These are phyloP conservation scores for Drosophila simulans DNA, from an alignment of 1,140 invertebrate species.

Conservation along the genomic window DNA sequence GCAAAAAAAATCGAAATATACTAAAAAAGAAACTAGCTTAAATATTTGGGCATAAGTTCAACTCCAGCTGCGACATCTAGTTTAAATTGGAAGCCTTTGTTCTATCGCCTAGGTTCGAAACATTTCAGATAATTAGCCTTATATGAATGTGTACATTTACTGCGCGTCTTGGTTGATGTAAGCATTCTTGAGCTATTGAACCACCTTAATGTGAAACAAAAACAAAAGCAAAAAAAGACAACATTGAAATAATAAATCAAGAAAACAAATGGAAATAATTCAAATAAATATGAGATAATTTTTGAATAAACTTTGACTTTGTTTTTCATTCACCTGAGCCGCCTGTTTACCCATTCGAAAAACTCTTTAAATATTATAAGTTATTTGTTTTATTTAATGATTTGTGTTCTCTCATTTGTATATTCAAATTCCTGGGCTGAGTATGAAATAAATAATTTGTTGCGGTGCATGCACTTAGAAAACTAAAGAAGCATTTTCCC, in stretches of 20 bases:
- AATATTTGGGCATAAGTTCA: slow-evolving; percentile 69
- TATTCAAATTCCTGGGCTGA: slow-evolving; percentile 72
- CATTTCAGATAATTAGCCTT: slow-evolving; percentile 63
- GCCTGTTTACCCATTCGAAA: background rate
- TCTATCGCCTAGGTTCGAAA: slow-evolving; percentile 34
- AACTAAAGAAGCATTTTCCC: slow-evolving; percentile 58
- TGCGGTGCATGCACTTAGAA: slow-evolving; percentile 74
- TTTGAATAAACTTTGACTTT: slow-evolving; percentile 46
- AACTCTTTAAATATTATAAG: slow-evolving; percentile 2
- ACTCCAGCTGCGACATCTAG: slow-evolving; percentile 46
- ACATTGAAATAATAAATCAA: slow-evolving; percentile 52
- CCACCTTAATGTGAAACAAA: slow-evolving; percentile 79
- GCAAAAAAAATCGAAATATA: slow-evolving; percentile 38
- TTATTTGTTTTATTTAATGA: slow-evolving; percentile 39
- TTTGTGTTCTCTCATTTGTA: slow-evolving; percentile 39
- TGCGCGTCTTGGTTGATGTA: slow-evolving; percentile 69
- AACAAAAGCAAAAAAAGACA: slow-evolving; percentile 30
- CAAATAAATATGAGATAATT: slow-evolving; percentile 78
- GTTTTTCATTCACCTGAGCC: background rate
- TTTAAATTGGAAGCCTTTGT: slow-evolving; percentile 62
- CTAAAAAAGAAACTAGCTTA: slow-evolving; percentile 49
- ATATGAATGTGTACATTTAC: slow-evolving; percentile 64
- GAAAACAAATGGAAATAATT: slow-evolving; percentile 49
- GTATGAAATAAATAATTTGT: slow-evolving; percentile 81
- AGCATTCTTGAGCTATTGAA: slow-evolving; percentile 78